Conservation (phyloP, 2,113 vertebrate species). For the Cheirogaleus medius region DNA sequence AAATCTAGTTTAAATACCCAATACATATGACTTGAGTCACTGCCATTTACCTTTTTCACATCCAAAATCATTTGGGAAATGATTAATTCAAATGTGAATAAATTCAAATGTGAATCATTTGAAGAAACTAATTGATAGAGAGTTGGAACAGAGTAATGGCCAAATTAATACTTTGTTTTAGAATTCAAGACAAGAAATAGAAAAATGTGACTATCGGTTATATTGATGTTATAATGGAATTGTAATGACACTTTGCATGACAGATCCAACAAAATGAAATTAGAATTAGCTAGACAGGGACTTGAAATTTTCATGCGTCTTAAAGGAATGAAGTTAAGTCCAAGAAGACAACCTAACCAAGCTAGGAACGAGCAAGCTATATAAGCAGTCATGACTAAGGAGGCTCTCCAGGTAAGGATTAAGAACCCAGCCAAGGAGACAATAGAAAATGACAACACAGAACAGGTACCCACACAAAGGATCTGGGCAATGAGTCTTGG, state of each 20-base stretch:
- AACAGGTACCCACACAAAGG: background rate
- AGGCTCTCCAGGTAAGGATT: too few species aligned
- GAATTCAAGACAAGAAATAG: background rate
- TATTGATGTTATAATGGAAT: too few species aligned
- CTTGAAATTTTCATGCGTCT: background rate
- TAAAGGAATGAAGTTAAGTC: background rate
- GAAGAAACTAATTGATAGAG: background rate
- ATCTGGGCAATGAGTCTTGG: background rate
- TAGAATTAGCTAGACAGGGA: background rate
- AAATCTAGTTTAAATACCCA: background rate
- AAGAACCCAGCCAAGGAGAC: background rate
- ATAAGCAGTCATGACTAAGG: too few species aligned
- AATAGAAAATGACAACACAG: background rate
- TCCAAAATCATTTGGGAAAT: background rate
- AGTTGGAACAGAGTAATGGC: background rate
- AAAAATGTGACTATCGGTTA: background rate
- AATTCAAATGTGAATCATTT: background rate
- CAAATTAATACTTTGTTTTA: background rate
- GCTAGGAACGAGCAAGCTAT: background rate
- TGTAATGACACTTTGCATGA: background rate
- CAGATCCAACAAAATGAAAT: background rate
- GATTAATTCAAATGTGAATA: background rate
- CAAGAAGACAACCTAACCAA: background rate
- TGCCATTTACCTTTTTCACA: background rate
- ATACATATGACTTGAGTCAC: background rate